Base-by-base conservation (phyloP, 2,797 vertebrate species). In the Macropus fuliginosus region DNA sequence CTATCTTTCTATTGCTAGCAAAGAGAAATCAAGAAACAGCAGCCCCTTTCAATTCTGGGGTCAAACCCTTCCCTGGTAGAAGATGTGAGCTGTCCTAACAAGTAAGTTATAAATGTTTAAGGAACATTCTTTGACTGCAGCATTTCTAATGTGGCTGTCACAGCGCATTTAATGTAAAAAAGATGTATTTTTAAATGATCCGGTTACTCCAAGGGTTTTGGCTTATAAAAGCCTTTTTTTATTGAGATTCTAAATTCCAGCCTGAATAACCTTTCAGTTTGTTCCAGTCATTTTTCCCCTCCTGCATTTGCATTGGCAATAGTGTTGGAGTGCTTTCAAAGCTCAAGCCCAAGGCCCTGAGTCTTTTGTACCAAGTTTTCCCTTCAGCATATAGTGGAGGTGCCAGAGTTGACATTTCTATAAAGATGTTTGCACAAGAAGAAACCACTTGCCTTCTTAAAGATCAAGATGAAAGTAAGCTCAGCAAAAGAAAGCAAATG, bases 221-320 rank as follows among this genome's bases (percentile, higher is more conserved):
- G 98, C 97, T 98, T 97, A 97, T 97, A 98, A 98, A 97, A 97
- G 96, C 92, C 96, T 97, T 96, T 98, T 98, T 98, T 98, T 98
- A 97, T 97, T 98, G 97, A 98, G 98, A 97, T 97, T 97, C 97
- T 97, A 98, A 98, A 98, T 98, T 98, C 96, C 97, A 98, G 95
- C 97, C 97, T 98, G 97, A 98, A 97, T 98, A 98, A 97, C 98
- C 98, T 98, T 98, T 98, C 97, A 97, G 98, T 98, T 98, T 98
- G 97, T 97, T 98, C 98, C 98, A 98, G 98, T 98, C 97, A 97
- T 98, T 95, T 97, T 94, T 66, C 96, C 96, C 96, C 95, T 96
- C 95, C 57, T 96, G 96, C 97, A 97, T 98, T 98, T 97, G 98
- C 97, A 98, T 97, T 97, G 98, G 98, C 97, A 96, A 96, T 98